Conservation (phyloP, 1,140 invertebrate species). For the Meloidogyne chitwoodi region DNA sequence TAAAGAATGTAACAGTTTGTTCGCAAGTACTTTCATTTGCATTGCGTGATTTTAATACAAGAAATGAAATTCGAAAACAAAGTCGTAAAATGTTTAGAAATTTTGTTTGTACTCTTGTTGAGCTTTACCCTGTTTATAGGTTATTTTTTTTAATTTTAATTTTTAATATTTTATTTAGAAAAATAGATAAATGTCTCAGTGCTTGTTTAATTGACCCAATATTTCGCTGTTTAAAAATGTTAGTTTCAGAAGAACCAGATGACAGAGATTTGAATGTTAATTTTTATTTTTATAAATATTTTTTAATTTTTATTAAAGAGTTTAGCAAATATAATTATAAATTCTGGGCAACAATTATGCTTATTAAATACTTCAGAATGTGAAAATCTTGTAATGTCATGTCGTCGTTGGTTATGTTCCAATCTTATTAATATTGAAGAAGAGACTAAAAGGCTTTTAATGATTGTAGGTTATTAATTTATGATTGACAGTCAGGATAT, state of each 20-base stretch:
- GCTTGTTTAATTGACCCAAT: constrained; percentile 28
- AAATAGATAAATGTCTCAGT: constrained; percentile 31
- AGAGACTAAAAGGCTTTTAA: constrained; percentile 19
- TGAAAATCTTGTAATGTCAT: constrained; percentile 10
- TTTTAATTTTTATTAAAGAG: constrained; percentile 14
- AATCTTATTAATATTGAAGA: constrained; percentile 17
- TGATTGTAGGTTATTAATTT: neutral
- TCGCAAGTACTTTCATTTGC: constrained; percentile 26
- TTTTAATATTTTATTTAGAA: neutral
- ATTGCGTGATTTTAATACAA: constrained; percentile 23
- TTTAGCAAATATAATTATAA: constrained; percentile 23
- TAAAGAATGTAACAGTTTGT: constrained; percentile 26
- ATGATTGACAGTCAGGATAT: too few relatives aligned
- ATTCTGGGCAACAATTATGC: constrained; percentile 17
- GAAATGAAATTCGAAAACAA: constrained; percentile 22
- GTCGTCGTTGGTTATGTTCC: constrained; percentile 20
- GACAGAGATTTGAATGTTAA: constrained; percentile 22
- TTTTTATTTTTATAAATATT: neutral
- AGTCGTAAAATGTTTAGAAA: constrained; percentile 30
- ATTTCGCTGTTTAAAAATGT: constrained; percentile 25
- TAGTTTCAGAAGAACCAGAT: constrained; percentile 20
- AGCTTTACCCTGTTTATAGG: constrained; percentile 33
- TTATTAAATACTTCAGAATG: constrained; percentile 28
- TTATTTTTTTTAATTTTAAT: neutral
- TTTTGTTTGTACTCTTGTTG: constrained; percentile 24